Evolutionary conservation across 2,888 invertebrate genomes (phyloP).

Genomic region (Hydraecia micacea): DNA sequence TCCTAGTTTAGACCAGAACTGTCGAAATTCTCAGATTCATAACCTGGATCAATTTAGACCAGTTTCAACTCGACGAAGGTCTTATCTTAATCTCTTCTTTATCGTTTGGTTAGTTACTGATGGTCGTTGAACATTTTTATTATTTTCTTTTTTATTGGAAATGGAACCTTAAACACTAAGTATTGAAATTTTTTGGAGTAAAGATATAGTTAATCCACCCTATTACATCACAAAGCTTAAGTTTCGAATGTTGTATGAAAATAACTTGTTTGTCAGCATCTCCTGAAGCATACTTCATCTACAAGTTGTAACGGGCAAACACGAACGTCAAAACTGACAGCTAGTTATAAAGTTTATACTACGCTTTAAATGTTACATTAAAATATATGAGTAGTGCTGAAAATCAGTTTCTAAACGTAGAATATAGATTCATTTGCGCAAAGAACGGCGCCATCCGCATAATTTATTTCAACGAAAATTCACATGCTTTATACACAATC

Average conservation of each 20-base stretch:
- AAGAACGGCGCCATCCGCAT: neutral
- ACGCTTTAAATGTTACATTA: neutral
- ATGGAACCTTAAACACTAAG: neutral
- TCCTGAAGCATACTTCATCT: neutral
- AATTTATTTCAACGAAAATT: conserved; percentile 6
- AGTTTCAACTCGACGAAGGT: neutral
- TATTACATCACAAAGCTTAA: neutral
- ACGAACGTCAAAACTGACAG: neutral
- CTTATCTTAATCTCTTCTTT: neutral
- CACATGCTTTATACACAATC: neutral
- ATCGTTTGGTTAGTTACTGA: neutral
- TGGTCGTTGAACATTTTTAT: neutral
- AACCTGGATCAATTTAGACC: neutral
- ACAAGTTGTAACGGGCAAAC: neutral
- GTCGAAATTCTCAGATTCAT: neutral
- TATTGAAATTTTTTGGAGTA: neutral
- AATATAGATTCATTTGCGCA: neutral
- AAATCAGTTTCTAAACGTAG: neutral
- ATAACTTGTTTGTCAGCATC: neutral
- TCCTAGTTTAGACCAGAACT: conserved; percentile 5
- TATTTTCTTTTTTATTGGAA: neutral
- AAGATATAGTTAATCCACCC: neutral
- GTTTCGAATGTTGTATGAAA: neutral
- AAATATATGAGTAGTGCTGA: neutral
- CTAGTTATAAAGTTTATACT: neutral